Evolutionary conservation across 2,888 invertebrate genomes (phyloP).

Genomic region (Mactromeris polynyma): DNA sequence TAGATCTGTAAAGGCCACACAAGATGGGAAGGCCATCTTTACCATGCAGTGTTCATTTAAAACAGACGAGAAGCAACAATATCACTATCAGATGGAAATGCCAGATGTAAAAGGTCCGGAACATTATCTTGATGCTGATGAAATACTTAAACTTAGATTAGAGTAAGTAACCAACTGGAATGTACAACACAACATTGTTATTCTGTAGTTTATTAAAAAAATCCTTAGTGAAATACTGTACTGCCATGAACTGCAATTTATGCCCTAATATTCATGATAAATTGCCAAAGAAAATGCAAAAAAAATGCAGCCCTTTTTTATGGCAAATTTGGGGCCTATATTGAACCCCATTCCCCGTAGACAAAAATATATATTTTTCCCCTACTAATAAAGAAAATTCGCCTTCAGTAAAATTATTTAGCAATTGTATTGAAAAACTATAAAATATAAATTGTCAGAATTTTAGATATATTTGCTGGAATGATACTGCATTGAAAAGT

Average conservation of each 20-base stretch:
- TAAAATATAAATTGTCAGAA: too few species aligned
- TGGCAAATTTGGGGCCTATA: too few species aligned
- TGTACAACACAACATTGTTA: not conserved
- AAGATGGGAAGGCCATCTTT: constrained; percentile 86
- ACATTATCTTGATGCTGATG: constrained; percentile 77
- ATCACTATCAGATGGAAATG: constrained; percentile 86
- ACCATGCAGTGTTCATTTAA: constrained; percentile 86
- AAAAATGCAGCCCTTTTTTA: too few species aligned
- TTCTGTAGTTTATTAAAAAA: not conserved
- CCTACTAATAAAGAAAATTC: too few species aligned
- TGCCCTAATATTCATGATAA: too few species aligned
- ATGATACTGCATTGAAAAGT: too few species aligned
- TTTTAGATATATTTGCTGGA: too few species aligned
- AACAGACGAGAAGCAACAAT: constrained; percentile 80
- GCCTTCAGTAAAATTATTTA: too few species aligned
- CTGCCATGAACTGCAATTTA: not conserved
- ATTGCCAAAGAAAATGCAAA: too few species aligned
- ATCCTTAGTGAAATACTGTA: not conserved
- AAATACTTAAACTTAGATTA: constrained; percentile 73
- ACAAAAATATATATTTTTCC: too few species aligned
- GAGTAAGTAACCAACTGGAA: constrained; percentile 68
- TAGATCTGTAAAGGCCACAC: constrained; percentile 87
- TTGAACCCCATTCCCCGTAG: too few species aligned
- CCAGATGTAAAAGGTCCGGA: constrained; percentile 86
- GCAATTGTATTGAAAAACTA: too few species aligned